phyloP scores from a whole-genome alignment of 2,797 vertebrate genomes.

The Galagoides demidoff region DNA sequence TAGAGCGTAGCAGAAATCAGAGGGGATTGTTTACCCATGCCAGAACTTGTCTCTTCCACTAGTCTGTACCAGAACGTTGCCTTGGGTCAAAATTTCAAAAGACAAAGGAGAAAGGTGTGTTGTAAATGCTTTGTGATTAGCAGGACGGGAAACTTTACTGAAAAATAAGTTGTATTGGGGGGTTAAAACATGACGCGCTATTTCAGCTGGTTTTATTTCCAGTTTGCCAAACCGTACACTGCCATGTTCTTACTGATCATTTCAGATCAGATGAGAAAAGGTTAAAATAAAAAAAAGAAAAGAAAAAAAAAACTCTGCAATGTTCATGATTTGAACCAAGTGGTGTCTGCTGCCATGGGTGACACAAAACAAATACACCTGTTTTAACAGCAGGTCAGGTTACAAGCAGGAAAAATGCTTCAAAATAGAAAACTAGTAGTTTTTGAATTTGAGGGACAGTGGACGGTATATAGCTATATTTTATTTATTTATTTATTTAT shows the following conservation, averaged over 20 bases:
- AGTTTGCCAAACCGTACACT: not conserved
- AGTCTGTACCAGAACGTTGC: not conserved
- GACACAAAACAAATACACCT: not conserved
- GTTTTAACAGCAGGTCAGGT: not conserved
- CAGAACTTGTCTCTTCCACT: not conserved
- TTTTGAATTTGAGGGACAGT: not conserved
- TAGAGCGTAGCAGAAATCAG: not conserved
- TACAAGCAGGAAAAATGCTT: not conserved
- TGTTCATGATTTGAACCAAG: not conserved
- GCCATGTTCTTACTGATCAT: not conserved
- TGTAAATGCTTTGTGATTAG: fast-evolving
- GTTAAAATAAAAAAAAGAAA: not conserved
- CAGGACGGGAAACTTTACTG: too few species aligned
- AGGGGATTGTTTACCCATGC: not conserved
- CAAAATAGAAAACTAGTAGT: not conserved
- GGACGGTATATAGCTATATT: not conserved
- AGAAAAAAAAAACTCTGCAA: not conserved
- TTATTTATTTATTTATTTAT: too few species aligned
- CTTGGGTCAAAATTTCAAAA: not conserved
- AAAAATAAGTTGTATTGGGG: not conserved
- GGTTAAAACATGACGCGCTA: not conserved
- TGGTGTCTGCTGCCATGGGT: fast-evolving
- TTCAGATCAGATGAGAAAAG: not conserved
- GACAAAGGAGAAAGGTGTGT: too few species aligned
- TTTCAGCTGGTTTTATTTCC: not conserved